Evolutionary conservation across 1,140 invertebrate genomes (phyloP), one percentile per base, ranked within the genome.

Genomic region (Ooceraea biroi): DNA sequence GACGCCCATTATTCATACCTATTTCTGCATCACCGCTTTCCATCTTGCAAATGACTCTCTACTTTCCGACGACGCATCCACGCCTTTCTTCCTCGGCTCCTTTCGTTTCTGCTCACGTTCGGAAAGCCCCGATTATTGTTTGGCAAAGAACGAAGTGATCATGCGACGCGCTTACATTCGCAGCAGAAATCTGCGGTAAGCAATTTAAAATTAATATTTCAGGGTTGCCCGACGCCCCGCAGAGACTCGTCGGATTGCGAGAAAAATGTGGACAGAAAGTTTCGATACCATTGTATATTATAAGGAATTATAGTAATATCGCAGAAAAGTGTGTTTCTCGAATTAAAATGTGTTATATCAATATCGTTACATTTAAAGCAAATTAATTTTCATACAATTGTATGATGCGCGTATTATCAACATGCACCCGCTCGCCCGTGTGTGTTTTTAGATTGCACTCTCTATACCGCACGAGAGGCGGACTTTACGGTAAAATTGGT

Each of bases 1-100:
- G 27, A 48, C 65, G 65, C 41, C 72, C 85, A 89, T 87, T 87
- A 89, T 83, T 89, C 85, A 87, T 89, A 71, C 30, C 65, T 69
- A 76, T 58, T 82, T 85, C 82, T 74, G 65, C 83, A 80, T 84
- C 65, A 44, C 46, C 58, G 69, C 72, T 72, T 83, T 61, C 41
- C 55, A 69, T 83, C 63, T 85, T 84, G 82, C 73, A 83, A 85
- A 85, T 76, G 46, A 85, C 71, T 66, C 65, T 83, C 27, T 36
- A 57, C 46, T 87, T 83, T 46, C 48, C 41, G 57, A 63, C 74
- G 68, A 55, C 65, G 44, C 71, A 36, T 52, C 41, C 46, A 17
- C 55, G 48, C 61, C 46, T 58, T 77, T 48, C 72, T 55, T 63
- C 52, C 44, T 48, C 41, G 1, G 3, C 80, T 55, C 72, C 66